Evolutionary conservation across 1,140 invertebrate genomes (phyloP).

Genomic region (Drosophila pruinosa): DNA sequence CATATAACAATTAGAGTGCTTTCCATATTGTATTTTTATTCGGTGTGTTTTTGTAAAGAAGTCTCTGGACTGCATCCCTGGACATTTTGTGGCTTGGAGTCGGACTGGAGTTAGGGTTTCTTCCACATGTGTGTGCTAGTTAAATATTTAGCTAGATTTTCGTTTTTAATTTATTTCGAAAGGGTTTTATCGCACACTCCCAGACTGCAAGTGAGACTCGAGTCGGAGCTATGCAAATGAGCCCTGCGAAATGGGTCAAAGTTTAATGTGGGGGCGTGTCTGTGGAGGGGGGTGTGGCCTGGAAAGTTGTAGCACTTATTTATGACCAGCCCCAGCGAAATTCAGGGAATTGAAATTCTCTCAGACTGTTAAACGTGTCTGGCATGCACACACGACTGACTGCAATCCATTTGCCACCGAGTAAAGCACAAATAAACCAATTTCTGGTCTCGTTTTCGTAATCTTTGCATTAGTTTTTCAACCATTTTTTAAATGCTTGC

Average conservation of each 20-base stretch:
- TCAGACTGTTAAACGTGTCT: conserved; percentile 21
- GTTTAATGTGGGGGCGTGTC: conserved; percentile 60
- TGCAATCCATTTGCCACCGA: background rate
- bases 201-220: background rate
- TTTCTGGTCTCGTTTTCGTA: background rate
- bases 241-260: conserved; percentile 63
- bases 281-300: conserved; percentile 7
- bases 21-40: background rate
- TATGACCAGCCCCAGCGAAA: conserved; percentile 36
- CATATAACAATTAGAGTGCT: conserved; percentile 74
- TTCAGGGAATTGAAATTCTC: conserved; percentile 28
- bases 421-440: background rate
- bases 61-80: conserved; percentile 4
- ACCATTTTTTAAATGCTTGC: background rate
- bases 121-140: conserved; percentile 33
- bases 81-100: background rate
- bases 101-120: background rate
- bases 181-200: conserved; percentile 45
- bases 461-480: background rate
- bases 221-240: conserved; percentile 61
- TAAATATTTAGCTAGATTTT: conserved; percentile 71
- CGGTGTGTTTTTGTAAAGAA: background rate
- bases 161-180: conserved; percentile 71
- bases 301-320: conserved; percentile 40
- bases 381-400: conserved; percentile 2